A percentile compares a stretch with the other conserved stretches of the same genome.
phyloP scores from a whole-genome alignment of 2,797 vertebrate genomes.

The Melanotaenia nigrans region DNA sequence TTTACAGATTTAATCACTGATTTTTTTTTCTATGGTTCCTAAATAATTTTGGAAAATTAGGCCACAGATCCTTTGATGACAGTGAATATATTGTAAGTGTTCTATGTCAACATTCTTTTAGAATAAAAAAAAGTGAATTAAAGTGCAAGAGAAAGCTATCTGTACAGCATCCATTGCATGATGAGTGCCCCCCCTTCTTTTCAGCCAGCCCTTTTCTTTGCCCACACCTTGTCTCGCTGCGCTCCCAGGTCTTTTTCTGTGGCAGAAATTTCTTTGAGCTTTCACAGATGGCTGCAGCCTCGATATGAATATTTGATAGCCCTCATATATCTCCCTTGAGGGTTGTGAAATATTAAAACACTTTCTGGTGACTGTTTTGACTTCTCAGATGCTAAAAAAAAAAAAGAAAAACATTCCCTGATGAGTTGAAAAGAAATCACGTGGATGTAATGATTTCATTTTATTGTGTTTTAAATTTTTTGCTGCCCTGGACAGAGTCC shows the following conservation, averaged over 20 bases:
- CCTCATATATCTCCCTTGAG: constrained; percentile 72
- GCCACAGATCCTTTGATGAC: neutral
- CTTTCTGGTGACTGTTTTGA: constrained; percentile 67
- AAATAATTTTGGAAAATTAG: neutral
- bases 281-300: constrained; percentile 74
- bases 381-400: constrained; percentile 37
- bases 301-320: constrained; percentile 81
- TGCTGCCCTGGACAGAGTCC: neutral
- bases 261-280: constrained; percentile 63
- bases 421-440: neutral
- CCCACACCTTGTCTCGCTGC: constrained; percentile 48
- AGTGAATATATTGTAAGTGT: neutral
- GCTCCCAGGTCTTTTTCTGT: constrained; percentile 45
- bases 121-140: neutral
- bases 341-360: constrained; percentile 79
- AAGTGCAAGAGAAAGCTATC: neutral
- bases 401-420: neutral
- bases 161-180: neutral
- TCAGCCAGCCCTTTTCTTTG: constrained; percentile 7
- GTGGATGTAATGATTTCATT: constrained; percentile 2
- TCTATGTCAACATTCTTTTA: neutral
- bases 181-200: constrained; percentile 7
- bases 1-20: neutral
- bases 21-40: neutral
- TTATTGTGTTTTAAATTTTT: neutral